A percentile compares a stretch with the other conserved stretches of the same genome.
These are phyloP conservation scores for Carassius gibelio DNA, from an alignment of 2,113 vertebrate species.

Conservation along the genomic window DNA sequence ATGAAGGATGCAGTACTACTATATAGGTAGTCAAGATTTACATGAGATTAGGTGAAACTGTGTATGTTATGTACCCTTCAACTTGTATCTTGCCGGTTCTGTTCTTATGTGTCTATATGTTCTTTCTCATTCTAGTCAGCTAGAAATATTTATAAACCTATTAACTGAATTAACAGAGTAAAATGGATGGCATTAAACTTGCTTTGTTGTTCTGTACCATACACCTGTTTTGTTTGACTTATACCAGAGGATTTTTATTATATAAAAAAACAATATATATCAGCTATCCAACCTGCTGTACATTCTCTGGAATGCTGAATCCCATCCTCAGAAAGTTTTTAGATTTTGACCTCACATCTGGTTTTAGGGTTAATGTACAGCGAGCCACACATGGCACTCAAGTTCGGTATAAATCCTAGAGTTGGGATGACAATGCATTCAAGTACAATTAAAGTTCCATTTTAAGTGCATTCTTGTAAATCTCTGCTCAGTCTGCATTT, in stretches of 20 bases:
- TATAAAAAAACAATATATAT: no score
- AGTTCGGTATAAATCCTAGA: not conserved
- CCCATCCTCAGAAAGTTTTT: not conserved
- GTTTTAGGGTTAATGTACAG: conserved; percentile 17
- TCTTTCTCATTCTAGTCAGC: not conserved
- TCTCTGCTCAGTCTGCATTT: not conserved
- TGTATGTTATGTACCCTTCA: no score
- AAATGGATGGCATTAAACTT: not conserved
- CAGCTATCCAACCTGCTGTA: not conserved
- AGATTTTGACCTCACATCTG: not conserved
- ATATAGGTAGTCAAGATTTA: no score
- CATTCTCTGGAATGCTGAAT: not conserved
- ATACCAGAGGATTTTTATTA: no score
- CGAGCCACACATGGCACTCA: not conserved
- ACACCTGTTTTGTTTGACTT: not conserved
- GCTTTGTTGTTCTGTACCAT: not conserved
- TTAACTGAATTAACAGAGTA: not conserved
- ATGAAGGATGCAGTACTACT: no score
- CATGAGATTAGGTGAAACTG: no score
- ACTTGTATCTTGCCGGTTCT: not conserved
- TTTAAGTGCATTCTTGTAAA: not conserved
- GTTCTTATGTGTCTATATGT: not conserved
- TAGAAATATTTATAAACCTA: not conserved
- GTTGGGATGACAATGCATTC: not conserved
- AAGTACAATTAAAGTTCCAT: not conserved